Conservation (phyloP, 1,140 invertebrate species). For the Polyergus mexicanus region DNA sequence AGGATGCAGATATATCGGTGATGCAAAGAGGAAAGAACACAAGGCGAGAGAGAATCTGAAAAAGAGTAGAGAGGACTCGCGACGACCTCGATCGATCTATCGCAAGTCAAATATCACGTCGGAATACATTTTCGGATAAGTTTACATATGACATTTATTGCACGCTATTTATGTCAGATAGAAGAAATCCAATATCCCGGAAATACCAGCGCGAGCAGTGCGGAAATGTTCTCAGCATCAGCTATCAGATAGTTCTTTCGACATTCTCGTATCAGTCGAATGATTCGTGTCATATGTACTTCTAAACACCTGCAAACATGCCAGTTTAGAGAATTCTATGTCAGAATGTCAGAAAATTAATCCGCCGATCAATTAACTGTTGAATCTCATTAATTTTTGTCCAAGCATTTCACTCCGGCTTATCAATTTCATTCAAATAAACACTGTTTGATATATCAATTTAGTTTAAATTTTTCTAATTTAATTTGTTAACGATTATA, state of each 20-base stretch:
- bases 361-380: not conserved
- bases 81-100: slow-evolving; percentile 46
- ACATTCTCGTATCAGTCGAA: slow-evolving; percentile 23
- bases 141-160: slow-evolving; percentile 60
- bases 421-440: not conserved
- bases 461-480: slow-evolving; percentile 13
- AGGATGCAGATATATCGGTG: slow-evolving; percentile 56
- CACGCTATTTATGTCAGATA: slow-evolving; percentile 57
- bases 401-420: not conserved
- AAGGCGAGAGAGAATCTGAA: slow-evolving; percentile 29
- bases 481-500: not conserved
- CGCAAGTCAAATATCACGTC: slow-evolving; percentile 62
- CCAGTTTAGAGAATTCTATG: not conserved
- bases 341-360: not conserved
- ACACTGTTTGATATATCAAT: not conserved
- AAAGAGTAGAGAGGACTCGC: slow-evolving; percentile 15
- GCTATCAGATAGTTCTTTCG: slow-evolving; percentile 35
- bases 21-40: slow-evolving; percentile 21
- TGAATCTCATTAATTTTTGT: not conserved
- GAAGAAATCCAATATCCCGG: slow-evolving; percentile 45
- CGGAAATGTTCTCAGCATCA: slow-evolving; percentile 26
- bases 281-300: not conserved
- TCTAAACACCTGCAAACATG: not conserved
- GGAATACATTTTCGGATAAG: slow-evolving; percentile 44
- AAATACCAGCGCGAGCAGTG: slow-evolving; percentile 27